Conservation (phyloP, 2,797 vertebrate species). For the Caiman crocodilus region DNA sequence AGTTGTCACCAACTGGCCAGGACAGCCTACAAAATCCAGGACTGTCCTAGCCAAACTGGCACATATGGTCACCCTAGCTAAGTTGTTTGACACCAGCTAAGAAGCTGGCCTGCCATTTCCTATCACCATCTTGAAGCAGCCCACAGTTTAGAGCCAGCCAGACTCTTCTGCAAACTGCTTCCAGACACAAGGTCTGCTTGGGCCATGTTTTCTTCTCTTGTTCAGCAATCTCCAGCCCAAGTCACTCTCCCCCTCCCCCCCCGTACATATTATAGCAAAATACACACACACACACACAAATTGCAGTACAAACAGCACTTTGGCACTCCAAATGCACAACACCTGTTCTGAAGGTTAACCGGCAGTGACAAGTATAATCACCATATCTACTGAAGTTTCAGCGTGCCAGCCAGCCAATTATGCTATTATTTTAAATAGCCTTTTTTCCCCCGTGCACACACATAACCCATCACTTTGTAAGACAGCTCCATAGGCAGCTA, state of each 20-base stretch:
- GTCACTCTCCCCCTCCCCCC: neutral
- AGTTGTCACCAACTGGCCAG: too few relatives aligned
- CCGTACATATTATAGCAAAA: neutral
- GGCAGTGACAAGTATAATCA: conserved; percentile 58
- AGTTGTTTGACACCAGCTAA: neutral
- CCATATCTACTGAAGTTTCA: conserved; percentile 48
- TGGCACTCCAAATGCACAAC: neutral
- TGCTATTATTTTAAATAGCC: neutral
- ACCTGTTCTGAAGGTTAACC: conserved; percentile 71
- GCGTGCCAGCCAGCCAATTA: conserved; percentile 30
- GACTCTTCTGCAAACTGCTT: neutral
- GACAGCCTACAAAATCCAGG: too few relatives aligned
- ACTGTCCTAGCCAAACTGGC: too few relatives aligned
- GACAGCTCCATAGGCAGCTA: neutral
- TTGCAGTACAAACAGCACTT: neutral
- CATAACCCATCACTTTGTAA: neutral
- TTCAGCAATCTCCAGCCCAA: conserved; percentile 32
- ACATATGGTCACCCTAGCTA: too few relatives aligned
- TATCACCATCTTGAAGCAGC: accelerated
- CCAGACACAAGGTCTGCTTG: neutral
- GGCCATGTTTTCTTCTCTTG: neutral
- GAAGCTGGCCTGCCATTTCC: neutral
- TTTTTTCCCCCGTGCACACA: neutral
- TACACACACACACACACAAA: neutral
- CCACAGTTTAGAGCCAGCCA: conserved; percentile 15